phyloP scores from a whole-genome alignment of 2,797 vertebrate genomes.

The Decapterus maruadsi region DNA sequence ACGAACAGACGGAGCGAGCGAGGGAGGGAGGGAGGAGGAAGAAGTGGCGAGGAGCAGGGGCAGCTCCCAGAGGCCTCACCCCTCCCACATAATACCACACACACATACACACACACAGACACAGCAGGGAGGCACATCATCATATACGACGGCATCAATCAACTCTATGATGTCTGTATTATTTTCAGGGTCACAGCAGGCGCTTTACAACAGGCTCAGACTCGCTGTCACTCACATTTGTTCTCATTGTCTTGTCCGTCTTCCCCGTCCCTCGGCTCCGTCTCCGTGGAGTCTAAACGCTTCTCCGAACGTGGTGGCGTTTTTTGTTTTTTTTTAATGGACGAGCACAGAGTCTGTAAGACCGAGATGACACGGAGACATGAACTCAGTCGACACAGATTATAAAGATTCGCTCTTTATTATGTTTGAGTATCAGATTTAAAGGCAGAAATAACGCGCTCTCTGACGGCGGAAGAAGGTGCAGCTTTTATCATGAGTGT shows the following conservation, averaged over 20 bases:
- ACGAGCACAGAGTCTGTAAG: neutral
- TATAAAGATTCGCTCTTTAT: conserved; percentile 41
- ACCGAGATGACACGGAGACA: conserved; percentile 23
- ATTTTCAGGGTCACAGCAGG: conserved; percentile 67
- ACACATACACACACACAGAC: conserved; percentile 23
- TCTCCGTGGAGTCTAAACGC: conserved; percentile 19
- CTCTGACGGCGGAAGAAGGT: neutral
- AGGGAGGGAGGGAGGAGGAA: neutral
- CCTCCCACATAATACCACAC: conserved; percentile 31
- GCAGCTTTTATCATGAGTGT: conserved; percentile 8
- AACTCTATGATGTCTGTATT: conserved; percentile 61
- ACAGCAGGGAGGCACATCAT: conserved; percentile 33
- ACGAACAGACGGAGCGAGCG: conserved; percentile 2
- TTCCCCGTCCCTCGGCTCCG: conserved; percentile 33
- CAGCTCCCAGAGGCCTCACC: conserved; percentile 22
- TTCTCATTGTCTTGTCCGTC: conserved; percentile 53
- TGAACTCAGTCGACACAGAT: conserved; percentile 25
- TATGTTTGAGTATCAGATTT: conserved; percentile 15
- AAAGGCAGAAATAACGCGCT: conserved; percentile 36
- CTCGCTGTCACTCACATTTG: conserved; percentile 54
- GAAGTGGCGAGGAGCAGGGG: conserved; percentile 14
- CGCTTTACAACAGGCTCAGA: conserved; percentile 55
- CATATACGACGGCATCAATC: conserved; percentile 48
- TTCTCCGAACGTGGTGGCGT: conserved; percentile 41
- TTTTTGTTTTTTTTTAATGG: conserved; percentile 3